Conservation (phyloP, 92 coral and sea anemone species). For the Heteractis magnifica region DNA sequence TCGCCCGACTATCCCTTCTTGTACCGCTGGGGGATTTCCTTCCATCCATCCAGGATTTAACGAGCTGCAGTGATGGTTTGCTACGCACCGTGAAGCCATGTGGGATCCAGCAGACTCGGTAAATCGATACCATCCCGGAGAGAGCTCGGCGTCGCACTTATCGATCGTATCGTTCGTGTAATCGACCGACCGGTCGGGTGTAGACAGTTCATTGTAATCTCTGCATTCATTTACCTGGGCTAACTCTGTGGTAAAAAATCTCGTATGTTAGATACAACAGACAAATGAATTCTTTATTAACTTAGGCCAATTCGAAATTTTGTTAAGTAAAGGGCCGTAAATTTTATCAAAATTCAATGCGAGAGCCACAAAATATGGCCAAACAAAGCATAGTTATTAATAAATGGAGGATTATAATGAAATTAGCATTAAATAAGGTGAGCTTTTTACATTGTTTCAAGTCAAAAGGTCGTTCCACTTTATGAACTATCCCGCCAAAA, state of each 20-base stretch:
- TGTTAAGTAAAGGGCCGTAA: too few relatives aligned
- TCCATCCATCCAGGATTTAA: constrained; percentile 49
- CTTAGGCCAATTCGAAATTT: too few relatives aligned
- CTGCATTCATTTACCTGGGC: constrained; percentile 39
- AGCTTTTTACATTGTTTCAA: neutral
- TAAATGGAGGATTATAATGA: neutral
- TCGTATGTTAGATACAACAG: neutral
- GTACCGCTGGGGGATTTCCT: constrained; percentile 43
- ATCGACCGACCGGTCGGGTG: constrained; percentile 17
- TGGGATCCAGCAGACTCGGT: constrained; percentile 41
- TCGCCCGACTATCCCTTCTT: constrained; percentile 39
- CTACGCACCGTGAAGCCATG: constrained; percentile 44
- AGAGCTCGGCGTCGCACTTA: constrained; percentile 34
- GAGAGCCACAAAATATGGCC: too few relatives aligned
- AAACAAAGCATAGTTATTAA: neutral
- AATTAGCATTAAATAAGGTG: neutral
- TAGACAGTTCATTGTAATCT: constrained; percentile 22
- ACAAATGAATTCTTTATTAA: too few relatives aligned
- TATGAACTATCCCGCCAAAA: neutral
- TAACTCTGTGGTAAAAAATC: neutral
- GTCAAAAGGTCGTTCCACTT: neutral
- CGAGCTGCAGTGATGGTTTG: constrained; percentile 37
- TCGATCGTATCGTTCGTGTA: constrained; percentile 4
- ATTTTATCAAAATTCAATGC: too few relatives aligned
- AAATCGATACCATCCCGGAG: constrained; percentile 50